These are phyloP conservation scores for Hermodice carunculata DNA, from an alignment of 2,888 invertebrate genomes.

Conservation along the genomic window DNA sequence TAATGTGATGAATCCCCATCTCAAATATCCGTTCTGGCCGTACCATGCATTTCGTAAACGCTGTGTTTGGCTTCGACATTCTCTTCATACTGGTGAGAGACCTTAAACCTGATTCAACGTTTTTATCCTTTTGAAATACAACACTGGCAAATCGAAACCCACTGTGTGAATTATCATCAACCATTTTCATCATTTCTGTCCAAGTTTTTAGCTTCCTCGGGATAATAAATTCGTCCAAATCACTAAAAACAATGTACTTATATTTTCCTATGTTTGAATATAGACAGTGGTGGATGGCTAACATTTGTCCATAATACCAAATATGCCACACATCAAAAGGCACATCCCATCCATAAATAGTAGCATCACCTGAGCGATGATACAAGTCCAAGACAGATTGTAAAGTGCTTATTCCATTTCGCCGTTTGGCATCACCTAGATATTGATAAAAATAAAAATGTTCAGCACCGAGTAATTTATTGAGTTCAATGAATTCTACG, in stretches of 20 bases:
- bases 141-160: not conserved
- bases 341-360: conserved; percentile 53
- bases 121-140: not conserved
- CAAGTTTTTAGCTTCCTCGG: conserved; percentile 42
- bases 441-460: conserved; percentile 60
- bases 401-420: not conserved
- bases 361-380: conserved; percentile 34
- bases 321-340: conserved; percentile 37
- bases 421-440: conserved; percentile 4
- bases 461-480: conserved; percentile 55
- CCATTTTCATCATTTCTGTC: conserved; percentile 13
- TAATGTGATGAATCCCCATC: conserved; percentile 56
- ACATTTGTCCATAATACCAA: conserved; percentile 63
- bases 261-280: conserved; percentile 57
- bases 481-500: conserved; percentile 60
- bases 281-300: conserved; percentile 62
- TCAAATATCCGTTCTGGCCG: conserved; percentile 55
- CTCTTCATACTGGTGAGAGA: not conserved
- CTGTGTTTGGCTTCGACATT: not conserved
- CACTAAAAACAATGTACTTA: conserved; percentile 54
- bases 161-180: conserved; percentile 14
- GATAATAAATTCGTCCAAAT: conserved; percentile 62
- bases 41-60: conserved; percentile 46
- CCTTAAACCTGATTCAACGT: not conserved
- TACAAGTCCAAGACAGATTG: not conserved